A percentile compares a stretch with the other conserved stretches of the same genome.
phyloP scores from a whole-genome alignment of 2,888 invertebrate species.

The Fissipunctia ypsillon region DNA sequence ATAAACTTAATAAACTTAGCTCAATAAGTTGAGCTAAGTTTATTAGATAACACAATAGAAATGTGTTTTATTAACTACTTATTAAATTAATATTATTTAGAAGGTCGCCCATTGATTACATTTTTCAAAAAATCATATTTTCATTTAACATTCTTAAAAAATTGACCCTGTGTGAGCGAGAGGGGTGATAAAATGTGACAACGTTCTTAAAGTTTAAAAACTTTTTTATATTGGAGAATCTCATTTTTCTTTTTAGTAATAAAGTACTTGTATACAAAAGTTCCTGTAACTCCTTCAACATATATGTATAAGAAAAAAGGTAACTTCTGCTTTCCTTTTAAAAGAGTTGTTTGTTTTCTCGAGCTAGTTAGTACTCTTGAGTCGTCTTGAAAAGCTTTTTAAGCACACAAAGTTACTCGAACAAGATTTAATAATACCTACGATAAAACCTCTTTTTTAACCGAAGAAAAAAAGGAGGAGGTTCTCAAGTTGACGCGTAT shows the following conservation, averaged over 20 bases:
- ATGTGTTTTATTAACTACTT: too few relatives aligned
- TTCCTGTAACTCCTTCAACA: slow-evolving; percentile 18
- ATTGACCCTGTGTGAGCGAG: too few relatives aligned
- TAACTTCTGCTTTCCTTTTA: not conserved
- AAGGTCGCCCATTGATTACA: too few relatives aligned
- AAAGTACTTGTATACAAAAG: slow-evolving; percentile 34
- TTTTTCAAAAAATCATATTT: too few relatives aligned
- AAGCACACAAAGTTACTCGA: slow-evolving; percentile 19
- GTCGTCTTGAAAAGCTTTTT: slow-evolving; percentile 17
- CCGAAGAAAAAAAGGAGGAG: too few relatives aligned
- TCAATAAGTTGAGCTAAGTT: too few relatives aligned
- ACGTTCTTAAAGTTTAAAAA: slow-evolving; percentile 4
- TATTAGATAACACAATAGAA: too few relatives aligned
- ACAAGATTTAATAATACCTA: slow-evolving; percentile 14
- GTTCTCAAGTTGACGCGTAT: too few relatives aligned
- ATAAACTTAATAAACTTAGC: too few relatives aligned
- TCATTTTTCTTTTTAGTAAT: not conserved
- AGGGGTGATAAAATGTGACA: too few relatives aligned
- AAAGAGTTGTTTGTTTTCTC: slow-evolving; percentile 24
- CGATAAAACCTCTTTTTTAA: not conserved
- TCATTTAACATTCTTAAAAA: too few relatives aligned
- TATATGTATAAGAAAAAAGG: slow-evolving; percentile 19
- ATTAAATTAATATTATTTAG: too few relatives aligned
- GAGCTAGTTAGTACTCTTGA: slow-evolving; percentile 17
- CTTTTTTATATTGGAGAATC: not conserved